phyloP scores from a whole-genome alignment of 2,888 invertebrate genomes.

The Hirtodrosophila duncani region DNA sequence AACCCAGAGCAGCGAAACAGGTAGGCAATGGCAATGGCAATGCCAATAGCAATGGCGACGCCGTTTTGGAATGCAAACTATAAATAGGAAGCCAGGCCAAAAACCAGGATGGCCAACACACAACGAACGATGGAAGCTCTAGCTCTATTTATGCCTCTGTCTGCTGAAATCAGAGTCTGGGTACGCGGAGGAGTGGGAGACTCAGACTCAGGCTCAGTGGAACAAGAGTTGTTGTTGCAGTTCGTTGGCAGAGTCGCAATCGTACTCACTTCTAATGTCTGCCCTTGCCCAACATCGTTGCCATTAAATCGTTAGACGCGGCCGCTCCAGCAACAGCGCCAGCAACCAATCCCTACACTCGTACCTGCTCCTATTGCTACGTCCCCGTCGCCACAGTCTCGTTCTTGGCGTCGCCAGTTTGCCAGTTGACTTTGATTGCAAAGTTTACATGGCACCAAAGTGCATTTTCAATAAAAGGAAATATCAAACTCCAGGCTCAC shows the following conservation, averaged over 20 bases:
- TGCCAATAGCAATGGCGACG: slow-evolving; percentile 46
- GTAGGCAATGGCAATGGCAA: slow-evolving; percentile 23
- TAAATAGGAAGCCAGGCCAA: slow-evolving; percentile 62
- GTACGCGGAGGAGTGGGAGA: slow-evolving; percentile 25
- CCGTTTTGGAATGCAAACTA: slow-evolving; percentile 71
- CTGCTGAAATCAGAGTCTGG: slow-evolving; percentile 7
- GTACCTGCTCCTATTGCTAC: slow-evolving; percentile 8
- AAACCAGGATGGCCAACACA: not conserved
- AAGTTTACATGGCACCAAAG: slow-evolving; percentile 75
- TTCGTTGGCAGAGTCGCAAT: slow-evolving; percentile 2
- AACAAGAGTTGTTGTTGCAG: slow-evolving; percentile 15
- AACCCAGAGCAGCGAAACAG: slow-evolving; percentile 25
- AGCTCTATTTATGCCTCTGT: slow-evolving; percentile 59
- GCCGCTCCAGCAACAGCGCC: slow-evolving; percentile 26
- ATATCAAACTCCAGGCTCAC: slow-evolving; percentile 56
- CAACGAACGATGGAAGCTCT: slow-evolving; percentile 3
- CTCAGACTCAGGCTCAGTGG: slow-evolving; percentile 34
- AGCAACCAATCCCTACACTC: slow-evolving; percentile 18
- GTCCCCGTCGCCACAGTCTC: slow-evolving; percentile 5
- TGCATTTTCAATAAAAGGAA: slow-evolving; percentile 74
- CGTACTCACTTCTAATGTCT: slow-evolving; percentile 59
- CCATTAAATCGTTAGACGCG: slow-evolving; percentile 69
- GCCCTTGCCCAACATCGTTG: slow-evolving; percentile 60
- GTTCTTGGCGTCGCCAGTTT: slow-evolving; percentile 40
- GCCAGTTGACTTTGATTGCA: slow-evolving; percentile 70